Evolutionary conservation across 2,113 vertebrate species (phyloP).

Genomic region (Megaceryle maxima): DNA sequence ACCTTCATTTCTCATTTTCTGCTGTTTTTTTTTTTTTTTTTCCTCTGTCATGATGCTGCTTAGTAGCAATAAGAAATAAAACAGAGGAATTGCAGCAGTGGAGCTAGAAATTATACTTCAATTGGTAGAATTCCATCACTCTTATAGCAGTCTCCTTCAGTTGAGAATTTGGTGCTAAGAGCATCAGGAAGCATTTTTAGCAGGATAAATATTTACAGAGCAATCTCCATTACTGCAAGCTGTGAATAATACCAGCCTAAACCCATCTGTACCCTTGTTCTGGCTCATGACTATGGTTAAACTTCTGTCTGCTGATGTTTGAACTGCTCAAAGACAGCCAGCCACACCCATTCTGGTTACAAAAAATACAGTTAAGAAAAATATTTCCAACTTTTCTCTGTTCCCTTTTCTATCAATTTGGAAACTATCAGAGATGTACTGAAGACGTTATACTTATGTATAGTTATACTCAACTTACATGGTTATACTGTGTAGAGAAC

Average conservation of each 20-base stretch:
- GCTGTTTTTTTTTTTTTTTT: neutral
- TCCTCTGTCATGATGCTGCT: neutral
- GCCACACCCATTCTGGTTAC: neutral
- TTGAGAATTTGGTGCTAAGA: neutral
- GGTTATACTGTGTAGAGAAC: neutral
- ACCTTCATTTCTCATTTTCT: neutral
- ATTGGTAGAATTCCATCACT: neutral
- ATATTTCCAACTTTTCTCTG: neutral
- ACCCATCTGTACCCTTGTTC: neutral
- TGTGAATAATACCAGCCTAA: neutral
- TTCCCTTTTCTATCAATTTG: constrained; percentile 34
- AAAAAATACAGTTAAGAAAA: neutral
- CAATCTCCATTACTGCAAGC: neutral
- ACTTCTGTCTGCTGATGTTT: neutral
- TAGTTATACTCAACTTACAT: neutral
- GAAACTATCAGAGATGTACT: constrained; percentile 17
- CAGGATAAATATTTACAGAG: constrained; percentile 14
- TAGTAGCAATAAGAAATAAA: neutral
- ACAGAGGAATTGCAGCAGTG: neutral
- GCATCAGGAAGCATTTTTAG: neutral
- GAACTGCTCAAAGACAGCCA: neutral
- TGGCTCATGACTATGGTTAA: neutral
- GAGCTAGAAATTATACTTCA: neutral
- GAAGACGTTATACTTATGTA: neutral
- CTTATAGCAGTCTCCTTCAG: neutral